These are phyloP conservation scores for Phymastichus coffea DNA, from an alignment of 1,140 invertebrate genomes.

Conservation along the genomic window DNA sequence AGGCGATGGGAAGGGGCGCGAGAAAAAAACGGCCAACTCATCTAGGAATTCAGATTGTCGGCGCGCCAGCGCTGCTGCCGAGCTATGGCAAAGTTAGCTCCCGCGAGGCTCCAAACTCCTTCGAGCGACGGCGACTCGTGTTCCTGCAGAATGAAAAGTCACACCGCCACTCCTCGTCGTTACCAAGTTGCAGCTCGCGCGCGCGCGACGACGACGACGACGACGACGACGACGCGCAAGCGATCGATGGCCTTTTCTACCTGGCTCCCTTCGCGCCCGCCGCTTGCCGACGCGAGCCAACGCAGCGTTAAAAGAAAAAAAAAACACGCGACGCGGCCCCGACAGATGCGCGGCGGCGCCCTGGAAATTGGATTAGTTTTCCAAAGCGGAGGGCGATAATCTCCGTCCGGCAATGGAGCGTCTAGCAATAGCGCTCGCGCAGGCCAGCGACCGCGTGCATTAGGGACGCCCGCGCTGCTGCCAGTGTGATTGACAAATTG, in stretches of 20 bases:
- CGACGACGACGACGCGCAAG: not conserved
- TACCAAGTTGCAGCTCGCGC: not conserved
- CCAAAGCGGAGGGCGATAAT: not conserved
- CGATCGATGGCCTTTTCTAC: not conserved
- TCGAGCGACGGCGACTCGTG: slow-evolving; percentile 12
- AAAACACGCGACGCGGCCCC: not conserved
- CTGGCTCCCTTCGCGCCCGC: not conserved
- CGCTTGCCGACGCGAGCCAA: not conserved
- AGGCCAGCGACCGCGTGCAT: not conserved
- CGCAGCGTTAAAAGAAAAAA: not conserved
- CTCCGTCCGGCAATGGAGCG: not conserved
- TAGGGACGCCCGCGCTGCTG: not conserved
- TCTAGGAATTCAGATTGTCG: slow-evolving; percentile 18
- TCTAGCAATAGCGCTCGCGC: not conserved
- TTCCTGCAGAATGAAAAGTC: slow-evolving; percentile 8
- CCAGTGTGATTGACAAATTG: no score
- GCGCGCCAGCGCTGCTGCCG: no score
- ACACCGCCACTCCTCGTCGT: not conserved
- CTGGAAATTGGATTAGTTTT: slow-evolving; percentile 15
- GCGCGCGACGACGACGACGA: not conserved
- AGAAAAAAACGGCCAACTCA: not conserved
- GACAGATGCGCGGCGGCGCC: not conserved
- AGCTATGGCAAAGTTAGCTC: slow-evolving; percentile 15
- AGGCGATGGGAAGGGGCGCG: not conserved
- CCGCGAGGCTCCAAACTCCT: slow-evolving; percentile 9